Base-by-base conservation (phyloP, 2,888 invertebrate species). In the Pasiphila rectangulata region DNA sequence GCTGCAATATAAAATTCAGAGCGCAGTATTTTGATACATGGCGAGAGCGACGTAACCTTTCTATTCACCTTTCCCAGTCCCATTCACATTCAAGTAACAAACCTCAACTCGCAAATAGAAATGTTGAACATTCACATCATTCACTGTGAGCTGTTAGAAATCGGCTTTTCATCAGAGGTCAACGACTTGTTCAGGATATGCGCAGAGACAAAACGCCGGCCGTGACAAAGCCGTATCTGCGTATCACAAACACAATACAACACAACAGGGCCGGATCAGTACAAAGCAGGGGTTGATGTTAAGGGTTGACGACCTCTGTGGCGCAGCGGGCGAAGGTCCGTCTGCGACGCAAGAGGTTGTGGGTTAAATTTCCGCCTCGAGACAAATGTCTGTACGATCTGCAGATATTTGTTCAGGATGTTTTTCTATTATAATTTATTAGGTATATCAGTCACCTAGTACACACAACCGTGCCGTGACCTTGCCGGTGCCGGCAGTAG, bases 121-220 rank as follows among this genome's bases (percentile, higher is more conserved):
- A 47, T 44, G 49, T 30, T 30, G 23, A 15, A 13, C 66, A 67
- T 74, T 80, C 77, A 78, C 68, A 71, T 74, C 64, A 62, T 61
- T 63, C 63, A 72, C 66, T 69, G 72, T 64, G 66, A 63, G 65
- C 59, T 68, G 72, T 67, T 72, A 69, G 71, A 67, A 69, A 71
- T 78, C 69, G 59, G 72, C 81, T 80, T 83, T 83, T 81, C 80
- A 81, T 68, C 61, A 63, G 65, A 72, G 83, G 75, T 82, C 79
- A 67, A 65, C 69, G 72, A 62, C 79, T 67, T 72, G 83, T 83
- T 81, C 84, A 85, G 84, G 84, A 85, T 83, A 74, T 81, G 81
- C 72, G 72, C 83, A 83, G 72, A 81, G 75, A 84, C 83, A 84
- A 84, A 78, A 82, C 75, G 69, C 64, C 60, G 61, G 69, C 53